phyloP scores from a whole-genome alignment of 2,888 invertebrate genomes.

The Branchinecta sandiegonensis region DNA sequence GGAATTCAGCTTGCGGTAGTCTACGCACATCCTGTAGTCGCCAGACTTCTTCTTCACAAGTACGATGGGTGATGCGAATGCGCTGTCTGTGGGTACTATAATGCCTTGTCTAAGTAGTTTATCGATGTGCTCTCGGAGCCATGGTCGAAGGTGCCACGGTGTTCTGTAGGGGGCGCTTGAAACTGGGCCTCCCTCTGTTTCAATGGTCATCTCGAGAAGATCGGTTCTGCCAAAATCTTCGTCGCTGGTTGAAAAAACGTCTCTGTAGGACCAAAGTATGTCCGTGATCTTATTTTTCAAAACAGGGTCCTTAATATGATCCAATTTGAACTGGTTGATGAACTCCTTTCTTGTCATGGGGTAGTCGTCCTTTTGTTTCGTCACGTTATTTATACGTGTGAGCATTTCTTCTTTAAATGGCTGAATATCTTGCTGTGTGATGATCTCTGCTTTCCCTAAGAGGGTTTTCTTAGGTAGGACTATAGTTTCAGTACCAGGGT shows the following conservation, averaged over 20 bases:
- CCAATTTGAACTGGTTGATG: background rate
- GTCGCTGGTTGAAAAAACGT: background rate
- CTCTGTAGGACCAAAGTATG: background rate
- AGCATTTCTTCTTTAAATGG: no score
- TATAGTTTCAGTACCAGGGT: no score
- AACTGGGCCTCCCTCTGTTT: background rate
- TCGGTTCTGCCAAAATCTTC: background rate
- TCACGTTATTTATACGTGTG: no score
- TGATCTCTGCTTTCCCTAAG: no score
- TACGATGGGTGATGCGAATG: slow-evolving; percentile 24
- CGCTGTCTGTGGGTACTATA: no score
- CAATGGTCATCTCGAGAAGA: background rate
- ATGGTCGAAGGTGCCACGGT: background rate
- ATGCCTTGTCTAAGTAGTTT: no score
- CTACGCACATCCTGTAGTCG: no score
- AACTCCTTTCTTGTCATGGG: background rate
- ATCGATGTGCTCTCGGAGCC: background rate
- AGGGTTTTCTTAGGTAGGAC: no score
- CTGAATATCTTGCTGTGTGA: no score
- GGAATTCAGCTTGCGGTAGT: no score
- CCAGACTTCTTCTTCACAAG: no score
- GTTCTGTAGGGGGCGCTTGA: background rate
- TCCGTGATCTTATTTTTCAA: background rate
- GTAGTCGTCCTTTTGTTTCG: background rate
- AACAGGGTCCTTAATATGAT: background rate